These are phyloP conservation scores for Drosophila yakuba DNA, from an alignment of 1,140 invertebrate species.

Conservation along the genomic window DNA sequence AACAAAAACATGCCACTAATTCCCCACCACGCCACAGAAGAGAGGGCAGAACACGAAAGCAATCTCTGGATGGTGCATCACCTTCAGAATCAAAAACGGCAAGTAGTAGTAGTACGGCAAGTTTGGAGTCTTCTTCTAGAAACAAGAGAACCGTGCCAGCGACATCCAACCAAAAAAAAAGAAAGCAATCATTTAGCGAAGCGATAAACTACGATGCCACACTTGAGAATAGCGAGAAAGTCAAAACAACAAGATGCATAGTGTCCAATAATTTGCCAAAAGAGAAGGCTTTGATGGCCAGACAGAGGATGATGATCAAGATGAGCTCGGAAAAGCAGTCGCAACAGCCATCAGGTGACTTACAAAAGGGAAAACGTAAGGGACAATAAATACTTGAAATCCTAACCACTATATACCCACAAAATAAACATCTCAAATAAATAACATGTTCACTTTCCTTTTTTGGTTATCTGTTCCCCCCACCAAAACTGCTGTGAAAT, in stretches of 20 bases:
- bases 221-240: neutral
- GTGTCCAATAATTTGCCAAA: neutral
- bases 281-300: neutral
- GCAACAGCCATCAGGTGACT: neutral
- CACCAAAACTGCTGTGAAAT: slow-evolving; percentile 3
- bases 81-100: neutral
- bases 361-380: neutral
- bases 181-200: neutral
- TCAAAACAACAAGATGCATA: neutral
- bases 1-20: neutral
- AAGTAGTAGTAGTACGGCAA: neutral
- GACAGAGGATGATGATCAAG: neutral
- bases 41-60: too few relatives aligned
- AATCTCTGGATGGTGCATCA: too few relatives aligned
- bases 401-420: neutral
- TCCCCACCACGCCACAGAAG: too few relatives aligned
- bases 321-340: neutral
- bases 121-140: neutral
- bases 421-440: slow-evolving; percentile 1
- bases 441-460: neutral
- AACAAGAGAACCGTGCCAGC: neutral
- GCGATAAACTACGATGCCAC: too few relatives aligned
- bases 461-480: neutral
- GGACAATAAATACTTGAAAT: too few relatives aligned
- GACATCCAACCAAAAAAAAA: too few relatives aligned